A percentile compares a stretch with the other conserved stretches of the same genome.
These are phyloP conservation scores for Rhopalosiphum maidis DNA, from an alignment of 1,140 invertebrate genomes.

Conservation along the genomic window DNA sequence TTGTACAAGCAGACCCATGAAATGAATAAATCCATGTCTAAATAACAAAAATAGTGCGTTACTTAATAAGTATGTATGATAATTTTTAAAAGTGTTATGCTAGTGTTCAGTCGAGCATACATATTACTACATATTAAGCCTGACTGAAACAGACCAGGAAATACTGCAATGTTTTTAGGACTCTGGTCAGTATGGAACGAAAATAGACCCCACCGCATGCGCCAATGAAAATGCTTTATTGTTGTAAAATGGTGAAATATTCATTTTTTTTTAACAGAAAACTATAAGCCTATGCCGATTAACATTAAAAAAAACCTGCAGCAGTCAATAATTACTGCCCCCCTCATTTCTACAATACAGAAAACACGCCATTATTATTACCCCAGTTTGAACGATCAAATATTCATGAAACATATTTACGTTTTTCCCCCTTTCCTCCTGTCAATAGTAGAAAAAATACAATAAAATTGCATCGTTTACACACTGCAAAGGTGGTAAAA, in stretches of 20 bases:
- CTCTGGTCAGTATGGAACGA: background rate
- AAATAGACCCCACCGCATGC: background rate
- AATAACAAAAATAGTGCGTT: background rate
- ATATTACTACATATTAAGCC: background rate
- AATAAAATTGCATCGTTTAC: conserved; percentile 51
- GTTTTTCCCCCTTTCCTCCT: background rate
- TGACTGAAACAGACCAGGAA: background rate
- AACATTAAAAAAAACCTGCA: background rate
- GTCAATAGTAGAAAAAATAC: conserved; percentile 15
- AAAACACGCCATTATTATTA: conserved; percentile 56
- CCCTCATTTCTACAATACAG: background rate
- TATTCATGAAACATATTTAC: conserved; percentile 48
- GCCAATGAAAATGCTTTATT: conserved; percentile 22
- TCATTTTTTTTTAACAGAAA: background rate
- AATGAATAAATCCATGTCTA: background rate
- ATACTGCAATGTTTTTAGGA: background rate
- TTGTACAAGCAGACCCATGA: background rate
- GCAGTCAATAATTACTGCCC: conserved; percentile 41
- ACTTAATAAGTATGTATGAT: background rate
- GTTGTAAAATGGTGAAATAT: conserved; percentile 7
- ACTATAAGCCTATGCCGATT: conserved; percentile 9
- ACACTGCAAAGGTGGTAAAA: conserved; percentile 44
- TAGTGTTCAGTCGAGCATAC: conserved; percentile 15
- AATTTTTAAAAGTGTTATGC: background rate
- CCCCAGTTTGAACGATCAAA: conserved; percentile 41